A percentile compares a stretch with the other conserved stretches of the same genome.
These are phyloP conservation scores for Lagopus leucura DNA, from an alignment of 2,113 vertebrate species.

Conservation along the genomic window DNA sequence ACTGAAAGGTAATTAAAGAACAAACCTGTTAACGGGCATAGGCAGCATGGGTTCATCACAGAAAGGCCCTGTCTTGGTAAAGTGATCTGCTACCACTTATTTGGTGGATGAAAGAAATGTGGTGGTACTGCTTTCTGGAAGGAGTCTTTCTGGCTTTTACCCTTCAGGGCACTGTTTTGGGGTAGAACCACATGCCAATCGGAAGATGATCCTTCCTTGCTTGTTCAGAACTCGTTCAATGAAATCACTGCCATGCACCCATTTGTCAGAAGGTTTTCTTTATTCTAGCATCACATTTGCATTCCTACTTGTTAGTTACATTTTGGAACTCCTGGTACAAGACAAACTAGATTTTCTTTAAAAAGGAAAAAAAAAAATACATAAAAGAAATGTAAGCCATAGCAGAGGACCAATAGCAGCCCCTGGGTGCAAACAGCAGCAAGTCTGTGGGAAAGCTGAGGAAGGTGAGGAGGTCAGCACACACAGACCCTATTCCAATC, in stretches of 20 bases:
- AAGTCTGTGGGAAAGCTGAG: background rate
- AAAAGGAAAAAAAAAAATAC: background rate
- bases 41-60: background rate
- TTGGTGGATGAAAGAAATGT: no score
- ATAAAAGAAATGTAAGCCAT: background rate
- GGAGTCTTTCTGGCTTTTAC: background rate
- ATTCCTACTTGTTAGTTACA: conserved; percentile 10
- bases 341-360: background rate
- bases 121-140: background rate
- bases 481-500: background rate
- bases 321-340: background rate
- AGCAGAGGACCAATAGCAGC: background rate
- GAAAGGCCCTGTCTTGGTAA: no score
- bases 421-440: background rate
- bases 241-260: background rate
- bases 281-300: conserved; percentile 56
- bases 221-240: fast-evolving
- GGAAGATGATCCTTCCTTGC: background rate
- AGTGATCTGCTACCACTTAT: no score
- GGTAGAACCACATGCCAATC: background rate
- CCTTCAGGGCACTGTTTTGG: background rate
- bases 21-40: background rate
- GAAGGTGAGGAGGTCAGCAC: background rate
- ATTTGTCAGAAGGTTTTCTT: background rate
- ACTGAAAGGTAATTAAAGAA: background rate